A percentile compares a stretch with the other conserved stretches of the same genome.
phyloP scores from a whole-genome alignment of 2,888 invertebrate species.

The Epicampocera succincta region DNA sequence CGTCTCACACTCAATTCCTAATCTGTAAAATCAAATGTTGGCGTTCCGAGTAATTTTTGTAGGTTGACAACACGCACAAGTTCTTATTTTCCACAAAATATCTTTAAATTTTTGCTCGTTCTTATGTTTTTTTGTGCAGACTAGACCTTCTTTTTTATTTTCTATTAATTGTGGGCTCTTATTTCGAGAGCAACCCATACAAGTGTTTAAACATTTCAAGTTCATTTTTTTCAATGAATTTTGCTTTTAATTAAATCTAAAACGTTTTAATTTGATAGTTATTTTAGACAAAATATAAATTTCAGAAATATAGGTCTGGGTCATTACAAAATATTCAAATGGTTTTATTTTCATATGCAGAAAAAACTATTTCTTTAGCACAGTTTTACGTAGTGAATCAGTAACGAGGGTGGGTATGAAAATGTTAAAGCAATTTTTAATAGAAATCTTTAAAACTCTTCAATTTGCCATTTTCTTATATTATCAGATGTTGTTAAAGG shows the following conservation, averaged over 20 bases:
- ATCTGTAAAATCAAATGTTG: slow-evolving; percentile 29
- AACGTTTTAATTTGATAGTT: not conserved
- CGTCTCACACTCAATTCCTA: slow-evolving; percentile 8
- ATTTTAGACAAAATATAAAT: slow-evolving; percentile 19
- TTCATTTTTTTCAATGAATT: slow-evolving; percentile 29
- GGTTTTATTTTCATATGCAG: not conserved
- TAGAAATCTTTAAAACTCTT: too few species aligned
- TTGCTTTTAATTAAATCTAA: not conserved
- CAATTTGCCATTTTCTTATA: too few species aligned
- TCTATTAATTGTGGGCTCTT: not conserved
- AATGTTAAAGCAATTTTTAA: too few species aligned
- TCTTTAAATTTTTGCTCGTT: not conserved
- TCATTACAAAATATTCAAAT: slow-evolving; percentile 43
- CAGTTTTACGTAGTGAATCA: too few species aligned
- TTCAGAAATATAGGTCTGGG: slow-evolving; percentile 52
- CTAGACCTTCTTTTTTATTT: slow-evolving; percentile 17
- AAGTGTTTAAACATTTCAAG: slow-evolving; percentile 45
- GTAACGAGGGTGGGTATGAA: too few species aligned
- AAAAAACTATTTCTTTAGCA: not conserved
- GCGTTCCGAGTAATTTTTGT: slow-evolving; percentile 19
- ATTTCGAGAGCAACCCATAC: slow-evolving; percentile 41
- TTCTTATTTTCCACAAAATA: not conserved
- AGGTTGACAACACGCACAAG: slow-evolving; percentile 34
- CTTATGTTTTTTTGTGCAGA: slow-evolving; percentile 2
- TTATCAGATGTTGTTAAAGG: too few species aligned